A percentile compares a stretch with the other conserved stretches of the same genome.
These are phyloP conservation scores for Parauchenoglanis punctatus DNA, from an alignment of 2,797 vertebrate species.

Conservation along the genomic window DNA sequence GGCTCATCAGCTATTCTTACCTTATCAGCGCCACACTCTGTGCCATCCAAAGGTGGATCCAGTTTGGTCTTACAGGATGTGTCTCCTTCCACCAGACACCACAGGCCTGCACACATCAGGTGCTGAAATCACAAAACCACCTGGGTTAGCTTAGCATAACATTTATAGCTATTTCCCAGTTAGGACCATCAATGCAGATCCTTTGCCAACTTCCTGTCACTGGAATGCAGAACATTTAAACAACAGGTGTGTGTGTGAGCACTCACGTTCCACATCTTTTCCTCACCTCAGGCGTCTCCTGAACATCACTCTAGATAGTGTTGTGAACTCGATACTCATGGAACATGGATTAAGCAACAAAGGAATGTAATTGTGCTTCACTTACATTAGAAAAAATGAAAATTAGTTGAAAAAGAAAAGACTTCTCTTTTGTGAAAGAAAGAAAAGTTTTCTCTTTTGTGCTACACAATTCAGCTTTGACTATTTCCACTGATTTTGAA, in stretches of 20 bases:
- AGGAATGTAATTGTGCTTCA: not conserved
- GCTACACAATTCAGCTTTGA: not conserved
- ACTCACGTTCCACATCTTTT: slow-evolving; percentile 23
- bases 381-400: not conserved
- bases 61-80: slow-evolving; percentile 93
- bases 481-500: not conserved
- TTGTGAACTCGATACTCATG: not conserved
- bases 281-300: slow-evolving; percentile 25
- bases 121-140: slow-evolving; percentile 79
- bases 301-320: not conserved
- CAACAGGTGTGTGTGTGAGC: slow-evolving; percentile 20
- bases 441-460: not conserved
- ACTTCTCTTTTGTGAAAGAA: too few relatives aligned
- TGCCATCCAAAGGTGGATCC: slow-evolving; percentile 94
- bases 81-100: slow-evolving; percentile 95
- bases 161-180: not conserved
- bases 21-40: slow-evolving; percentile 94
- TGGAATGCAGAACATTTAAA: slow-evolving; percentile 57
- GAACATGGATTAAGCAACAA: not conserved
- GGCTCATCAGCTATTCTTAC: slow-evolving; percentile 66
- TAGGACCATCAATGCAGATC: not conserved
- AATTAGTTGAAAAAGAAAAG: not conserved
- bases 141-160: slow-evolving; percentile 12
- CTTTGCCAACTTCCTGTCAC: slow-evolving; percentile 21
- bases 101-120: slow-evolving; percentile 95